Base-by-base conservation (phyloP, 2,797 vertebrate species). In the Furcifer pardalis region DNA sequence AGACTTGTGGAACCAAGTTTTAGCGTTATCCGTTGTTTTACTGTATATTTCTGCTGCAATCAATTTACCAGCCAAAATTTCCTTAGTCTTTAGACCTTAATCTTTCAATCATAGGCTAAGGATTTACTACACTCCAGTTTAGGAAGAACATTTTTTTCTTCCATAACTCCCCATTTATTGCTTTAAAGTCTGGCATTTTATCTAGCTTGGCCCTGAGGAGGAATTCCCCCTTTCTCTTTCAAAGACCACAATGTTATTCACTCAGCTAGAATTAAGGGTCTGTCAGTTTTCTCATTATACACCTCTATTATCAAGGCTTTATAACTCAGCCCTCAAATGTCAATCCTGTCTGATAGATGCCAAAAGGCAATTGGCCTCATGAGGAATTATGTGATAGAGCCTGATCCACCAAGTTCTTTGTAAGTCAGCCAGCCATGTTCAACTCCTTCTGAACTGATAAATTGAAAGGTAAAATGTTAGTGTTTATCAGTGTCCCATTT, bases 101-200 rank as follows among this genome's bases (percentile, higher is more conserved):
- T 7, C 19, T 84, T 77, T 86, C 82, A 13, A 88, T 27, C 59
- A 69, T 12, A 77, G n/a, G 46, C 44, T 71, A 21, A 30, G 25
- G 86, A 60, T 66, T 86, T 37, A 77, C 84, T 79, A 82, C 77
- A 44, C n/a, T 44, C 32, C 7, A 75, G 6, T 77, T 87, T 82
- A 65, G 83, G 78, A 80, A 90, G 90, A 88, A 44, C 65, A 52
- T 30, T 19, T 32, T 46, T 88, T 81, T 0, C 62, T 84, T 86
- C 63, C 49, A 69, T 89, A 83, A 68, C 21, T 83, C 5, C 27
- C 32, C 76, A 5, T 81, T 90, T 89, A 63, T 86, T 79, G 42
- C 72, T 86, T 52, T 69, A 74, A 7, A 25, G 27, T 30, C 72
- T 77, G 42, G 65, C 49, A 4, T 65, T 37, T 83, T 27, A 12